phyloP scores from a whole-genome alignment of 2,113 vertebrate genomes.

The Phylloscopus trochiloides region DNA sequence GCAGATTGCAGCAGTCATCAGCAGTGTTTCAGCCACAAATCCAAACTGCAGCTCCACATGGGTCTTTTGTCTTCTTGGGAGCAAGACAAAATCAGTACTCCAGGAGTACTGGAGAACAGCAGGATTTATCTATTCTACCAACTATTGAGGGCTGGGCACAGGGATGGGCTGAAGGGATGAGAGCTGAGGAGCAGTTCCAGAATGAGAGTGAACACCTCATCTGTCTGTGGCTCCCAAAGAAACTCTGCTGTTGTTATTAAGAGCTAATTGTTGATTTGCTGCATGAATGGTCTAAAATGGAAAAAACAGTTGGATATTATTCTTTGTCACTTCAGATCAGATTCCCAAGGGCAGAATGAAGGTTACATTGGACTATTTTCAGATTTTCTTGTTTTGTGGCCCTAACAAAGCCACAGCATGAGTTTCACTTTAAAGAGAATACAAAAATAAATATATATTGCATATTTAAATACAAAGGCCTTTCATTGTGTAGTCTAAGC shows the following conservation, averaged over 20 bases:
- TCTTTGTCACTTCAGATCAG: not conserved
- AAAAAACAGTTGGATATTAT: not conserved
- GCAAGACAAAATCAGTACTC: not conserved
- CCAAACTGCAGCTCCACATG: not conserved
- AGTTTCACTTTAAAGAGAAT: not conserved
- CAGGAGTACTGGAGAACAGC: not conserved
- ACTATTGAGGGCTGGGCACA: rapidly evolving
- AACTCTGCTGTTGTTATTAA: not conserved
- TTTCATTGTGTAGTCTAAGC: not conserved
- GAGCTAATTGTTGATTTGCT: not conserved
- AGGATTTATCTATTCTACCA: not conserved
- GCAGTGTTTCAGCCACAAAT: not conserved
- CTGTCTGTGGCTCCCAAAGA: not conserved
- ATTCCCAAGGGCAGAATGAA: not conserved
- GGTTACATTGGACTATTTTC: not conserved
- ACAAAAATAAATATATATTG: not conserved
- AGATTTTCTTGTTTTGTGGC: not conserved
- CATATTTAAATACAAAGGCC: not conserved
- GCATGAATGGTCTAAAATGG: not conserved
- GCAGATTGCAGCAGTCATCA: not conserved
- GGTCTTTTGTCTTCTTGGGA: not conserved
- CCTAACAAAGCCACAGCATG: not conserved
- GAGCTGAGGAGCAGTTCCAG: not conserved
- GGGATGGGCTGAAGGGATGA: not conserved
- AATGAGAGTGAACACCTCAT: not conserved